Evolutionary conservation across 2,113 vertebrate genomes (phyloP), one percentile per base, ranked within the genome.

Genomic region (Irena cyanogastra): DNA sequence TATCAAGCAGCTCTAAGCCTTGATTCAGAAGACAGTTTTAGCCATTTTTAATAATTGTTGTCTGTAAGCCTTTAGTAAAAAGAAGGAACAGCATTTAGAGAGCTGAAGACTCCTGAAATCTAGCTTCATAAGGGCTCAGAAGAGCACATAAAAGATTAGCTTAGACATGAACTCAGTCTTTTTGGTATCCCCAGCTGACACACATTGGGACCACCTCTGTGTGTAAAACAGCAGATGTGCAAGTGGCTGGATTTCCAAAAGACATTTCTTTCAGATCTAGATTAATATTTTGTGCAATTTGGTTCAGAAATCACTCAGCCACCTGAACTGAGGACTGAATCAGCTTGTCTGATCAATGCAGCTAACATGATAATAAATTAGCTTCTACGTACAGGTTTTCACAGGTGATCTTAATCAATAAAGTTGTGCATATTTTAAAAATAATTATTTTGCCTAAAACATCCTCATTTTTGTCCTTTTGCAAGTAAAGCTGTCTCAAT

Each of bases 131-230:
- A 72, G 30, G 22, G 7, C 18, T 59, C 53, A 64, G 35, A 72
- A 71, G 3, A n/a, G 10, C 79, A 37, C 16, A 76, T 11, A 24
- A 68, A 76, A 64, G 7, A 3, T 93, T 33, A 50, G 4, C 5
- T 59, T 47, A 69, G 41, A 37, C 8, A 63, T 0, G 1, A 26
- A 37, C 20, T 37, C 1, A 0, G 11, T 41, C 26, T n/a, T 53
- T 24, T 41, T 13, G 5, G 6, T 45, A 27, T 82, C 30, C 17
- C 12, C 26, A 57, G 19, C 3, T 41, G 20, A 39, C 24, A 44
- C 5, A 42, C 9, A 19, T 14, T 54, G 30, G 35, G 24, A 53
- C 15, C 16, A 65, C 31, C 10, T 57, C 11, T 21, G 6, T 17
- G 31, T 31, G 31, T n/a, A 69, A 72, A 24, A 49, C 30, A 83